Evolutionary conservation across 2,888 invertebrate species (phyloP), one percentile per base, ranked within the genome.

Genomic region (Conchocele bisecta): DNA sequence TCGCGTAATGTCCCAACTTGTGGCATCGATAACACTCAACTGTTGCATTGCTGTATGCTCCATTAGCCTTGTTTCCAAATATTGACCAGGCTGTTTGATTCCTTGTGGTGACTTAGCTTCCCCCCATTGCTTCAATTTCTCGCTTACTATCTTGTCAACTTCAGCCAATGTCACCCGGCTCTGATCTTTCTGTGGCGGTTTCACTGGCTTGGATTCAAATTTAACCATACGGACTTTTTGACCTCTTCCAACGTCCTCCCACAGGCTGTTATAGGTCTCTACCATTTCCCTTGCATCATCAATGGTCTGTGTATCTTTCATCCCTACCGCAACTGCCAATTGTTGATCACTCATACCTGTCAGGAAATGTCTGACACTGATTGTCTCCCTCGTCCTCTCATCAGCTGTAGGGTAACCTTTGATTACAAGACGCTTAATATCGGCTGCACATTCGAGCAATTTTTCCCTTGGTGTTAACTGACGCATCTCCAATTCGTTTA

Each of bases 221-320:
- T 37, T 22, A 17, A 44, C 54, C 28, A 28, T 31, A 3, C 35
- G 28, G n/a, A 46, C 24, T n/a, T 42, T 46, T 11, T 15, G 11
- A 53, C 53, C 26, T 20, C 44, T 31, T 35, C 26, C 42, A 13
- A 53, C 39, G n/a, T 71, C 75, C 28, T 75, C 70, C 29, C 59
- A 42, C 7, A 75, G 56, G 39, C 75, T 72, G n/a, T 51, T 61
- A 42, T 60, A 72, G 1, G 65, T 72, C 51, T 75, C 75, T 3
- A 60, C n/a, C 5, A 57, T 68, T 6, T 51, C 24, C 13, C 64
- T n/a, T 3, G 72, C 72, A 17, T 75, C 75, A 28, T 75, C 72
- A 13, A 73, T 54, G 2, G 64, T 50, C 35, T 59, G 59, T 9
- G 75, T 71, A 24, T 68, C 58, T 31, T 56, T 68, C 75, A 75